Evolutionary conservation across 2,888 invertebrate genomes (phyloP), one percentile per base, ranked within the genome.

Genomic region (Euzophera pinguis): DNA sequence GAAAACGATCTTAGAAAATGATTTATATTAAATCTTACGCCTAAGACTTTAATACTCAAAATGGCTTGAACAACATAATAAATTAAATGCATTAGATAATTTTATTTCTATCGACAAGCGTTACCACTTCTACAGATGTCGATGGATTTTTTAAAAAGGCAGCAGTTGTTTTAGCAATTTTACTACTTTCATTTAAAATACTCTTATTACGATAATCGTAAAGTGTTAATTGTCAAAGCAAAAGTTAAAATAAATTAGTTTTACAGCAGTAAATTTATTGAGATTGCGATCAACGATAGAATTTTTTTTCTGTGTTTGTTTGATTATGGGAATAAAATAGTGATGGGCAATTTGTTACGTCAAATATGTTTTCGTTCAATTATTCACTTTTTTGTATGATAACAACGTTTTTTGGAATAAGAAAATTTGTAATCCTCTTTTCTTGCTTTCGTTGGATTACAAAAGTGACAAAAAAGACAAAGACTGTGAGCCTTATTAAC

Each of bases 101-200:
- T 38, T 38, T 38, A 57, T 57, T 53, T 43, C 22, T 50, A 56
- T 55, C 52, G 59, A 57, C 57, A 57, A 53, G 55, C 55, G 55
- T 54, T 59, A 57, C 47, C 55, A 54, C 55, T 55, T 53, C 53
- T 47, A 53, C 59, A 57, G 57, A 59, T 57, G 59, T 55, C 54
- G 54, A 51, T 49, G 45, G 48, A 55, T 55, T 55, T 52, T 52
- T 22, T 3, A 32, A 37, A 54, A 53, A 51, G 47, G 10, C 47
- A 55, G 50, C 59, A 59, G 59, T 55, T 59, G 59, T 47, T 47
- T 50, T 54, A 22, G 12, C 37, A 14, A 54, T 34, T 8, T 27
- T 50, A 52, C 13, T 29, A n/a, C 12, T 5, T 8, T 32, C 37
- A 13, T 34, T 16, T 34, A 1, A 8, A 6, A n/a, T 6, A 14